Base-by-base conservation (phyloP, 2,797 vertebrate species). In the Cynopterus sphinx region DNA sequence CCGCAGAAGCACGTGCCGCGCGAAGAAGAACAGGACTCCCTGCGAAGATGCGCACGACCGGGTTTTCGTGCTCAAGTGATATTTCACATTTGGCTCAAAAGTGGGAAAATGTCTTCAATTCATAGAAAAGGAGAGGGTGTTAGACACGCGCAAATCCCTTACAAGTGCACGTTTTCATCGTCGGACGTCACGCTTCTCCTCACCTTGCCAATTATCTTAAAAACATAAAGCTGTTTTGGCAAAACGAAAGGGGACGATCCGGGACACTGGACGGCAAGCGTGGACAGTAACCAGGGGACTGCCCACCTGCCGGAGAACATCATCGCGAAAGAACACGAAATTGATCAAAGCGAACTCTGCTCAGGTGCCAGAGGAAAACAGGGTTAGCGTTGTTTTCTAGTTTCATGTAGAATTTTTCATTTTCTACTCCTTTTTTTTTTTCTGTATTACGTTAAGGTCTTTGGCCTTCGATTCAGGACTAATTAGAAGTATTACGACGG, bases 391-490 rank as follows among this genome's bases (percentile, higher is more conserved):
- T 21, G 19, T 6, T 74, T n/a, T 81, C 67, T 12, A 21, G 51
- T 65, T 78, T 36, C 41, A 49, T 24, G 17, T 31, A 53, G 21
- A 46, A 21, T 41, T 55, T 81, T 57, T 33, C 31, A 21, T 41
- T 24, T 81, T 74, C 75, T 31, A 53, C 7, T 82, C 5, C 0
- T 19, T 36, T 67, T 43, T 51, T 83, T 43, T 63, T 5, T 26
- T 33, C 0, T 33, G 70, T 63, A 63, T 49, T 65, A 33, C 6
- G 26, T 31, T 51, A 78, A 61, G 68, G n/a, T 63, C 33, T 53
- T 89, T 95, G 36, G n/a, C 21, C n/a, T 4, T 93, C 84, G 63
- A 75, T 65, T 83, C 77, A 78, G 63, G 88, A 90, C 59, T 65
- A 57, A 95, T 94, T 93, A 68, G 78, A 89, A 87, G 41, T 51